Conservation (phyloP, 37 sponge, comb jelly and placozoan species). For the Sycon ciliatum region DNA sequence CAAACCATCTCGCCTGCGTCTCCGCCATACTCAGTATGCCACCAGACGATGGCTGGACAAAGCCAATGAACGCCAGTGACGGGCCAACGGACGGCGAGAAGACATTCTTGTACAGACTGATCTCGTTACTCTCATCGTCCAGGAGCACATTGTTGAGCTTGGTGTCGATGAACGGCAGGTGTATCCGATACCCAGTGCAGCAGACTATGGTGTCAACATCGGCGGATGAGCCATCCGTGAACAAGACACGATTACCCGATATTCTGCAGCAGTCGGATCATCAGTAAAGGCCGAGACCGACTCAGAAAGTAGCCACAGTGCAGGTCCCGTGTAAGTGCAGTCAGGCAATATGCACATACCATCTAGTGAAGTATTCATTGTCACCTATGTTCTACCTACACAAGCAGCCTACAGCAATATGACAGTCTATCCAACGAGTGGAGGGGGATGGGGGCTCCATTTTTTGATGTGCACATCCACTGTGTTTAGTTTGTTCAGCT, state of each 20-base stretch:
- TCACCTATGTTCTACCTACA: too few species aligned
- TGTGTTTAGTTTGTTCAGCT: too few species aligned
- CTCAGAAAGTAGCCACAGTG: too few species aligned
- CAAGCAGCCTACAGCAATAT: too few species aligned
- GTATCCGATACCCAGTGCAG: slow-evolving; percentile 26
- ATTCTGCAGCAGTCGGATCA: neutral
- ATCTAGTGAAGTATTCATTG: too few species aligned
- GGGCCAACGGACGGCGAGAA: slow-evolving; percentile 62
- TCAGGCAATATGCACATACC: too few species aligned
- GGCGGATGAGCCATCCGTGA: neutral
- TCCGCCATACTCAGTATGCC: slow-evolving; percentile 64
- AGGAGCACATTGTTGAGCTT: slow-evolving; percentile 16
- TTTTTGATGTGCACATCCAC: too few species aligned
- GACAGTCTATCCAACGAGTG: too few species aligned
- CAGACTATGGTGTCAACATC: neutral
- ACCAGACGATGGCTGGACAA: slow-evolving; percentile 69
- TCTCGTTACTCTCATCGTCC: slow-evolving; percentile 14
- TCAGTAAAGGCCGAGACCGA: too few species aligned
- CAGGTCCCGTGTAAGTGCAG: too few species aligned
- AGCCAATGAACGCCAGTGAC: slow-evolving; percentile 68
- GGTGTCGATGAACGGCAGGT: slow-evolving; percentile 32
- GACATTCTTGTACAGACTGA: slow-evolving; percentile 64
- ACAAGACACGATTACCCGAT: slow-evolving; percentile 34
- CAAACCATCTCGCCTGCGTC: slow-evolving; percentile 73
- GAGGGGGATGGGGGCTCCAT: too few species aligned